Conservation (phyloP, 1,140 invertebrate genomes). For the Ceratosolen solmsi region DNA sequence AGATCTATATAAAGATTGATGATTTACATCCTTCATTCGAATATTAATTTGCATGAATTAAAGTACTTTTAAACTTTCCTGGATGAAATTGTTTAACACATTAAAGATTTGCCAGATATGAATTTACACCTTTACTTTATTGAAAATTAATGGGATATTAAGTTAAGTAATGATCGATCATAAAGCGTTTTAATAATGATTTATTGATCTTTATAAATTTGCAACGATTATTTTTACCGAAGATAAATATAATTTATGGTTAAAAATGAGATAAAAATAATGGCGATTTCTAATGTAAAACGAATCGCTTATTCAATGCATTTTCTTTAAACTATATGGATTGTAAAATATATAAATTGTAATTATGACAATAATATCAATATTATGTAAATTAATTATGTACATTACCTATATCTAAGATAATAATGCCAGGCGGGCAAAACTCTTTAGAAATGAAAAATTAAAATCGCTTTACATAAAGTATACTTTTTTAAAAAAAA, state of each 20-base stretch:
- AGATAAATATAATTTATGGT: neutral
- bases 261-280: slow-evolving; percentile 4
- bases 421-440: slow-evolving; percentile 17
- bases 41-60: neutral
- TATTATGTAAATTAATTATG: slow-evolving; percentile 49
- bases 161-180: neutral
- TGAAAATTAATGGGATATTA: neutral
- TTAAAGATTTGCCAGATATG: neutral
- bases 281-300: neutral
- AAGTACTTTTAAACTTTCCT: slow-evolving; percentile 8
- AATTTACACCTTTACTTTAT: neutral
- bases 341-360: slow-evolving; percentile 49
- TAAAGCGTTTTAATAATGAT: slow-evolving; percentile 29
- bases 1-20: neutral
- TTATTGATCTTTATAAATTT: slow-evolving; percentile 38
- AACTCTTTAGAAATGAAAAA: slow-evolving; percentile 19
- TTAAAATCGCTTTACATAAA: slow-evolving; percentile 11
- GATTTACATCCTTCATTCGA: neutral
- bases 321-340: slow-evolving; percentile 36
- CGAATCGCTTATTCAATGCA: slow-evolving; percentile 22
- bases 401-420: slow-evolving; percentile 41
- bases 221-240: slow-evolving; percentile 2
- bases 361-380: slow-evolving; percentile 46
- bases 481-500: slow-evolving; percentile 39
- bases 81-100: slow-evolving; percentile 3